Evolutionary conservation across 1,140 invertebrate genomes (phyloP).

Genomic region (Aricia agestis): DNA sequence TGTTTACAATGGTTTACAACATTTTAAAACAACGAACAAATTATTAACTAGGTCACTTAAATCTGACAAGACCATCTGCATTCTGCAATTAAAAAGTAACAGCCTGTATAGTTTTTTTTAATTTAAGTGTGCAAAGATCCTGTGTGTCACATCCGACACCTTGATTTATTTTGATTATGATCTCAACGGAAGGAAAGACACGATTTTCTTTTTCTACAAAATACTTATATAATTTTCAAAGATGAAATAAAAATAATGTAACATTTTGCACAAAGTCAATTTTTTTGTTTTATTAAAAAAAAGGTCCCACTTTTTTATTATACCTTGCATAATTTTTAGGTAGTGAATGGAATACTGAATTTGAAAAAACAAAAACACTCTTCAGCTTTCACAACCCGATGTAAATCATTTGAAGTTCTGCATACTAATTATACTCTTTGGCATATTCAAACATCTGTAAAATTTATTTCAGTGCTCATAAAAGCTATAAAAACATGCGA

Average conservation of each 20-base stretch:
- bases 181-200: background rate
- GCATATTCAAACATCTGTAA: background rate
- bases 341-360: background rate
- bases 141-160: background rate
- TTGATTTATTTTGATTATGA: background rate
- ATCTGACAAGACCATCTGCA: background rate
- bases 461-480: constrained; percentile 7
- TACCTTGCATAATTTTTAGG: too few relatives aligned
- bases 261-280: too few relatives aligned
- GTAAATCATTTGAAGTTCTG: constrained; percentile 2
- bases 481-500: constrained; percentile 6
- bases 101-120: background rate
- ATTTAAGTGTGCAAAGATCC: background rate
- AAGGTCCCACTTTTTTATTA: too few relatives aligned
- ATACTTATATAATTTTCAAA: too few relatives aligned
- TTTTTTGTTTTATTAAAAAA: too few relatives aligned
- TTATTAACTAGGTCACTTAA: background rate
- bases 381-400: background rate
- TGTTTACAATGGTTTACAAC: background rate
- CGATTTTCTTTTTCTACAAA: background rate
- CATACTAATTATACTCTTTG: background rate
- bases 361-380: background rate
- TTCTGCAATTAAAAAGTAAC: background rate
- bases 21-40: background rate
- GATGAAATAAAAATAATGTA: too few relatives aligned